A percentile compares a stretch with the other conserved stretches of the same genome.
phyloP scores from a whole-genome alignment of 2,888 invertebrate genomes.

The Creontiades dilutus region DNA sequence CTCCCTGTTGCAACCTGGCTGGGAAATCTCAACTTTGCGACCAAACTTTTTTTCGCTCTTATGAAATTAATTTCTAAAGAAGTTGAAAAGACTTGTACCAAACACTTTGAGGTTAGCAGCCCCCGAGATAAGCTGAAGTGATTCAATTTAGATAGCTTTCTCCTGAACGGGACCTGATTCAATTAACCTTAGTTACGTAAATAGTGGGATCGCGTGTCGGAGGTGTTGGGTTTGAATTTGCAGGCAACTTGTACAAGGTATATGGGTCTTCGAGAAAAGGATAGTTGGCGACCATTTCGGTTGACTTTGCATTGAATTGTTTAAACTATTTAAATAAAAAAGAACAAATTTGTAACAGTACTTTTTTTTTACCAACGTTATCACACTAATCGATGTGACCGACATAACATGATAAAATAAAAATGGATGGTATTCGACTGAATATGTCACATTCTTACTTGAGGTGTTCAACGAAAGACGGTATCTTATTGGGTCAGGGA shows the following conservation, averaged over 20 bases:
- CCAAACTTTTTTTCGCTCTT: neutral
- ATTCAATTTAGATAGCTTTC: constrained; percentile 2
- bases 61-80: neutral
- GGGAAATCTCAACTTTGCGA: neutral
- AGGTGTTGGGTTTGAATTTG: neutral
- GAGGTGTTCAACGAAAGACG: too few species aligned
- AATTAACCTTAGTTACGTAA: neutral
- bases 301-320: too few species aligned
- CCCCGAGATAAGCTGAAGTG: neutral
- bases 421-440: too few species aligned
- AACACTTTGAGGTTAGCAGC: neutral
- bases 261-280: too few species aligned
- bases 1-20: neutral
- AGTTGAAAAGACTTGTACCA: neutral
- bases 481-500: too few species aligned
- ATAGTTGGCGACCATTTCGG: too few species aligned
- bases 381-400: too few species aligned
- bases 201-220: constrained; percentile 14
- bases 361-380: too few species aligned
- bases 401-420: too few species aligned
- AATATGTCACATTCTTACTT: too few species aligned
- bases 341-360: too few species aligned
- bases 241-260: neutral
- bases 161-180: neutral
- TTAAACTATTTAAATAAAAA: too few species aligned